Evolutionary conservation across 1,140 invertebrate genomes (phyloP), one percentile per base, ranked within the genome.

Genomic region (Platorchestia sp.): DNA sequence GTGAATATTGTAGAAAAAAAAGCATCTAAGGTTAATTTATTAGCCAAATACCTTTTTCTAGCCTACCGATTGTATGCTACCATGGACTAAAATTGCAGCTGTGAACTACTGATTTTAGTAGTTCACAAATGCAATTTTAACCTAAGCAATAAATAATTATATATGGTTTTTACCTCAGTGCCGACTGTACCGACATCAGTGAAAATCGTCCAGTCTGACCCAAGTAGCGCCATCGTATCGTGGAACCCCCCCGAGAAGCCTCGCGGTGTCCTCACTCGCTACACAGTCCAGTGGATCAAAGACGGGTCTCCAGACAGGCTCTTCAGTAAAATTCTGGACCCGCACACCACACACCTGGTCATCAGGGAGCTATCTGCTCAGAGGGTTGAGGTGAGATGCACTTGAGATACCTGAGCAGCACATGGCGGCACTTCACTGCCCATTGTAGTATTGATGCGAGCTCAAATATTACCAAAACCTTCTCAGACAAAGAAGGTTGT

Each of bases 271-370:
- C 59, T 95, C 40, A 91, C 87, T 27, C 45, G 45, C 36, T 95
- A 95, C 51, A 95, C 95, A 0, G 95, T 95, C 44, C 51, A 95
- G 44, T 95, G 95, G 95, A 27, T 90, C 41, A 43, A 43, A 45
- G 86, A 51, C 45, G 91, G 91, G 7, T 5, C 43, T 40, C 22
- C 44, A 6, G 45, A 93, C 43, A 7, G 45, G 44, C 91, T 93
- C 91, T 93, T 93, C 45, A 93, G 91, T 47, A 93, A 47, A 47
- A 47, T 47, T 44, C 45, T 93, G 45, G 91, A 93, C 91, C 45
- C 91, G 0, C 91, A 45, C 0, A 93, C 91, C 5, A 45, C 45
- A 6, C 91, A 93, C 45, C 45, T 93, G 41, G 45, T 47, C 7
- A 42, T 93, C 40, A 7, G 91, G 6, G 91, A 47, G 7, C 91